Evolutionary conservation across 2,888 invertebrate species (phyloP), one percentile per base, ranked within the genome.

Genomic region (Silvanus unidentatus): DNA sequence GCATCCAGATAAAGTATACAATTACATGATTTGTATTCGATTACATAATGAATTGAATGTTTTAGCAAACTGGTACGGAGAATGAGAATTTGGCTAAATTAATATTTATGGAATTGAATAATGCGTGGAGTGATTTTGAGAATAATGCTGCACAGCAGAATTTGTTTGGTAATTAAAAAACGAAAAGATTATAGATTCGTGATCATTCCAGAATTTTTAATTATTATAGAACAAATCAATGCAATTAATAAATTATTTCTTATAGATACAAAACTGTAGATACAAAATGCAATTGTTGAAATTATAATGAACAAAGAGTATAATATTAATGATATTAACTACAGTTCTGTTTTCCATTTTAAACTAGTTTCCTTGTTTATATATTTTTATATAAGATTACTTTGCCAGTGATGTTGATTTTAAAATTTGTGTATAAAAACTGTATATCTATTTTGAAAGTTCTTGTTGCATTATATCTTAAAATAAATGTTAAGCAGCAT

Each of bases 41-140:
- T 11, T 12, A 35, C 11, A 11, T 35, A 12, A 6, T 42, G 42
- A 15, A 49, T n/a, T n/a, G n/a, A n/a, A n/a, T 42, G 44, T 63
- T 64, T 2, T 75, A 97, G 96, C 89, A 95, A 82, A 82, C 86
- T 64, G 96, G 94, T 27, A 91, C 91, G 2, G 83, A 86, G 16
- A 88, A 98, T 68, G 95, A 98, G 73, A 84, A 87, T 58, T 77
- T 97, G 59, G 97, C 99, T 6, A 95, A 92, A 75, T 76, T 96
- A 70, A 92, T 99, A 65, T 99, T 99, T 74, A 95, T 98, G 84
- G 98, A 99, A 75, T 76, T 99, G 55, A 99, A 97, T 74, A 97
- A 97, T 70, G 98, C 98, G 13, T 99, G 98, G 96, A 88, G 86
- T 60, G 93, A 96, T 68, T 99, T 99, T 73, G 95, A 95, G 70